Base-by-base conservation (phyloP, 2,797 vertebrate species). In the Clamator glandarius region DNA sequence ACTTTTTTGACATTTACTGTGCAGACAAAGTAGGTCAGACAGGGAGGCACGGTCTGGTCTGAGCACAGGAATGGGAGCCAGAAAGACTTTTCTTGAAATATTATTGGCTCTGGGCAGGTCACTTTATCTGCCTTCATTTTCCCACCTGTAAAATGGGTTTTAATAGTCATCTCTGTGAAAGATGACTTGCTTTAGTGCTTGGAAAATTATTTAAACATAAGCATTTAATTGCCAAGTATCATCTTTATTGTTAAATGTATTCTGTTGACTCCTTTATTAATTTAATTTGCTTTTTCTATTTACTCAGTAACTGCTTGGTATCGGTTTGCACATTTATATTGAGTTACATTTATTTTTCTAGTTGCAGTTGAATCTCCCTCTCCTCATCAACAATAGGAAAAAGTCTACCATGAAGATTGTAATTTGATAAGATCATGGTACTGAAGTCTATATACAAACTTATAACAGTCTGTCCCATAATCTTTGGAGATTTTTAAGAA, bases 21-120 rank as follows among this genome's bases (percentile, higher is more conserved):
- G 89, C 93, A 94, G 90, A 94, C 92, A 91, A 96, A 96, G 92
- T 95, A 95, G 94, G 93, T 96, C 92, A 96, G 93, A 66, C 41
- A 84, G 85, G 70, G 85, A 95, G 87, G 55, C 76, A 94, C 0
- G 76, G 82, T 94, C 92, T 94, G 93, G 73, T 95, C 94, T 94
- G 89, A 93, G 91, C 91, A 87, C 4, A 93, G 93, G 92, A 96
- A 88, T 95, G 95, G 92, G 89, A 96, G 24, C 63, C 89, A 92
- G 87, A 93, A 93, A 91, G 84, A 62, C 41, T 69, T 79, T 81
- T 67, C 28, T 62, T 59, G 18, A 89, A 87, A 21, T 92, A 41
- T 0, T 85, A 28, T 79, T 92, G 51, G 29, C 76, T 33, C 9
- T 90, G 55, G 51, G 18, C 52, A 79, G 69, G 63, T 73, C 48